Conservation (phyloP, 2,888 invertebrate species). For the Cecidostiba fungosa region DNA sequence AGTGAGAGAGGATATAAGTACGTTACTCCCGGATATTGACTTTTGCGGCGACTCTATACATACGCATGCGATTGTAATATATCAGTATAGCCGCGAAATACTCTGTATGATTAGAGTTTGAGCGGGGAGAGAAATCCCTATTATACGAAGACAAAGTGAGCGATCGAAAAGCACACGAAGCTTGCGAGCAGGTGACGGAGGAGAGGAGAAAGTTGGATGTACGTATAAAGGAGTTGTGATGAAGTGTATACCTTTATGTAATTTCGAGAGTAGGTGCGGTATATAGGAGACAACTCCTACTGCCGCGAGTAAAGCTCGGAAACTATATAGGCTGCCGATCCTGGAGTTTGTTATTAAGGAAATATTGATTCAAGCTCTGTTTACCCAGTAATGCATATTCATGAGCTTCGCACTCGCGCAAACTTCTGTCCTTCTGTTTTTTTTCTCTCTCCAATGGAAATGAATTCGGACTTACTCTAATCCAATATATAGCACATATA, state of each 20-base stretch:
- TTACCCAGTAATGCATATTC: conserved; percentile 80
- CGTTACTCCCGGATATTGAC: conserved; percentile 12
- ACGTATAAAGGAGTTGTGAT: neutral
- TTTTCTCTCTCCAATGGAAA: conserved; percentile 46
- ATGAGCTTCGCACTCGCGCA: conserved; percentile 76
- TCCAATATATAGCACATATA: no score
- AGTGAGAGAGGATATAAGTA: neutral
- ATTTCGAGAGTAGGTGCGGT: neutral
- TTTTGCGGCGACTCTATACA: neutral
- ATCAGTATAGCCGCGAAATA: neutral
- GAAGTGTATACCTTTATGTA: neutral
- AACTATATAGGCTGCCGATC: conserved; percentile 68
- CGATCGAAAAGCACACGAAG: neutral
- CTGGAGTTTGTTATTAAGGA: conserved; percentile 78
- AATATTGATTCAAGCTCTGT: conserved; percentile 80
- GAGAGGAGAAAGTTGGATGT: conserved; percentile 15
- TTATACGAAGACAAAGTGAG: neutral
- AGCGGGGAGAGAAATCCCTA: neutral
- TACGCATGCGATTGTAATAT: neutral
- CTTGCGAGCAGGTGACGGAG: conserved; percentile 12
- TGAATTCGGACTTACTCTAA: no score
- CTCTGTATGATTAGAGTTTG: neutral
- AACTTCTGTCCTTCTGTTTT: conserved; percentile 76
- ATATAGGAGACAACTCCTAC: neutral
- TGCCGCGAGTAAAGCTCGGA: conserved; percentile 33